Conservation (phyloP, 2,888 invertebrate genomes). For the Boloria selene region DNA sequence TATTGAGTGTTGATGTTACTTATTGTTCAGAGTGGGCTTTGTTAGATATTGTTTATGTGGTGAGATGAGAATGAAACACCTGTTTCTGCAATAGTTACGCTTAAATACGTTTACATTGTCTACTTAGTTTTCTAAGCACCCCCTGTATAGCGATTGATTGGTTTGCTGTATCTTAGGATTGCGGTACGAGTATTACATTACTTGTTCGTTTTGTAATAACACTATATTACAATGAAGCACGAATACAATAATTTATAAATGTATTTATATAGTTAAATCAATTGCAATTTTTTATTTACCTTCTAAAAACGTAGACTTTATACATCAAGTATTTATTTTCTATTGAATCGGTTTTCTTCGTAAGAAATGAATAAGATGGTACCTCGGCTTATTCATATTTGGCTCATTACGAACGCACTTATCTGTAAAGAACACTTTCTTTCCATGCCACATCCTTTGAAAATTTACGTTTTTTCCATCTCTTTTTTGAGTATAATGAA, state of each 20-base stretch:
- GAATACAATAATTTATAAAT: too few relatives aligned
- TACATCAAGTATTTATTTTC: background rate
- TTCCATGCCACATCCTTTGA: conserved; percentile 7
- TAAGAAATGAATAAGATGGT: background rate
- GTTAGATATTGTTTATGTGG: conserved; percentile 37
- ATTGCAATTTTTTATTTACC: too few relatives aligned
- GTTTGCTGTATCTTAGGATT: conserved; percentile 6
- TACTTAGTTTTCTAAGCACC: conserved; percentile 10
- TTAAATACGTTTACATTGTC: conserved; percentile 34
- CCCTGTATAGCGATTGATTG: conserved; percentile 20
- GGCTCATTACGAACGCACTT: conserved; percentile 25
- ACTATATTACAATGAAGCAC: background rate
- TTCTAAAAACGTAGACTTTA: too few relatives aligned
- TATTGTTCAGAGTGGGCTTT: conserved; percentile 40
- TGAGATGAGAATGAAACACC: conserved; percentile 39
- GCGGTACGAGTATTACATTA: background rate
- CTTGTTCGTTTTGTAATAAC: background rate
- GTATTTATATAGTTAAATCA: too few relatives aligned
- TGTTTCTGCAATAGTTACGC: conserved; percentile 35
- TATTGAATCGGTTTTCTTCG: background rate
- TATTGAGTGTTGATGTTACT: conserved; percentile 36
- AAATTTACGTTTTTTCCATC: conserved; percentile 1
- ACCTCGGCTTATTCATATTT: conserved; percentile 28
- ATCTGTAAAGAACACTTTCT: conserved; percentile 13
- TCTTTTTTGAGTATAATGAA: background rate